phyloP scores from a whole-genome alignment of 1,140 invertebrate species.

The Aphidius ervi region DNA sequence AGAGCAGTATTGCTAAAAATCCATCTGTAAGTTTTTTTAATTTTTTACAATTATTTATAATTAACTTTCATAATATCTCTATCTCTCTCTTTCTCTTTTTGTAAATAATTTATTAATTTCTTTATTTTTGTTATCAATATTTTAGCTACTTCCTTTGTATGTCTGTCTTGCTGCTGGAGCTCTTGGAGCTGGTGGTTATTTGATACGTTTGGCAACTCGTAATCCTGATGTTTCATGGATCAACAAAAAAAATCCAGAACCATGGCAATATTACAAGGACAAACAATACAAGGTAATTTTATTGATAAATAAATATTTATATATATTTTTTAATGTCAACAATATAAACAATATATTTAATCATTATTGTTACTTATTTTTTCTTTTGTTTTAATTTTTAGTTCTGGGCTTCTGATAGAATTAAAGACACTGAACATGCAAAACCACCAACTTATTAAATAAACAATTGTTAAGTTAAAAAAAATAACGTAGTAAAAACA shows the following conservation, averaged over 20 bases:
- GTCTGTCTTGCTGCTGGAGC: slow-evolving; percentile 65
- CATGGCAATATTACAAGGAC: slow-evolving; percentile 72
- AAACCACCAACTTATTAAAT: no score
- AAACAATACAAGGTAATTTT: slow-evolving; percentile 76
- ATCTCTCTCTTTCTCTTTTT: slow-evolving; percentile 3
- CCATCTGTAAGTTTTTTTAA: slow-evolving; percentile 56
- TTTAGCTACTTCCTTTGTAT: slow-evolving; percentile 74
- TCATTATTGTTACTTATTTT: no score
- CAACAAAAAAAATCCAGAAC: slow-evolving; percentile 66
- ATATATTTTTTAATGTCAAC: no score
- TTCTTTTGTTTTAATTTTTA: no score
- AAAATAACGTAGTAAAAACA: no score
- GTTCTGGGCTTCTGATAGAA: no score
- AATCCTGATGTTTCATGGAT: slow-evolving; percentile 80
- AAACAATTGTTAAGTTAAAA: no score
- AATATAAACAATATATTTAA: no score
- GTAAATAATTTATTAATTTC: slow-evolving; percentile 14
- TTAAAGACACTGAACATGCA: no score
- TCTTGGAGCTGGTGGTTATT: slow-evolving; percentile 59
- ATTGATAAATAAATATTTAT: background rate
- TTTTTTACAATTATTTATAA: slow-evolving; percentile 8
- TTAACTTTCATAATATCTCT: slow-evolving; percentile 8
- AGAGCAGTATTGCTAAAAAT: slow-evolving; percentile 59
- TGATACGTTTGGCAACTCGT: slow-evolving; percentile 62
- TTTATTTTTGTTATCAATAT: slow-evolving; percentile 25